Evolutionary conservation across 35 echinoderm and acorn worm genomes (phyloP).

Genomic region (Diadema setosum): DNA sequence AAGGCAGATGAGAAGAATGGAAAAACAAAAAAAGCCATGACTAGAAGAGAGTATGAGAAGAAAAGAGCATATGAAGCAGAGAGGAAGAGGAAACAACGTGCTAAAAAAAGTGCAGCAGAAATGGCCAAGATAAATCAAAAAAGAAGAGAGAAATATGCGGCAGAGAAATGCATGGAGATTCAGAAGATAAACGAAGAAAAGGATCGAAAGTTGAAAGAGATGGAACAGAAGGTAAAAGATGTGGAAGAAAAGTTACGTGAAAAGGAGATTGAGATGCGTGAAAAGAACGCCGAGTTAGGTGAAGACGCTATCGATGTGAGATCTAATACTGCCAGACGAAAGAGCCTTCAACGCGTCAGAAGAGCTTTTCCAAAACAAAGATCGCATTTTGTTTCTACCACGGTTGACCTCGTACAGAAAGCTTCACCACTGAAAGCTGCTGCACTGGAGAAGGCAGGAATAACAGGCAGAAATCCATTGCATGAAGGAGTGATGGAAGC

Average conservation of each 20-base stretch:
- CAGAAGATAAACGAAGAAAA: background rate
- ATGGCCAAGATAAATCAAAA: background rate
- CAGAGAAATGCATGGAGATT: background rate
- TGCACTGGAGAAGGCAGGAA: conserved; percentile 16
- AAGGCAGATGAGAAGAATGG: background rate
- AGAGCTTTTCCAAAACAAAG: conserved; percentile 26
- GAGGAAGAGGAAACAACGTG: conserved; percentile 13
- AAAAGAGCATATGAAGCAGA: background rate
- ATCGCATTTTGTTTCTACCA: conserved; percentile 23
- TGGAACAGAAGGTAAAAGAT: conserved; percentile 5
- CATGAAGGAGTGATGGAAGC: conserved; percentile 20
- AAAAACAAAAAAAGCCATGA: background rate
- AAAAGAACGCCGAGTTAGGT: too few relatives aligned
- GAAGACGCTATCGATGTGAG: background rate
- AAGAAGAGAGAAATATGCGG: background rate
- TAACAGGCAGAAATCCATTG: background rate
- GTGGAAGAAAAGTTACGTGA: background rate
- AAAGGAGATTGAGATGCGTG: background rate
- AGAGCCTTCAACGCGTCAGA: conserved; percentile 43
- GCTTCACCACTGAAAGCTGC: conserved; percentile 36
- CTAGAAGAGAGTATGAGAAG: background rate
- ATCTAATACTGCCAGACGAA: conserved; percentile 20
- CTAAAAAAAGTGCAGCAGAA: conserved; percentile 20
- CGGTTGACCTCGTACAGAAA: conserved; percentile 22
- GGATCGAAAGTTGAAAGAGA: background rate